Base-by-base conservation (phyloP, 2,113 vertebrate genomes). In the Dicaeum eximium region DNA sequence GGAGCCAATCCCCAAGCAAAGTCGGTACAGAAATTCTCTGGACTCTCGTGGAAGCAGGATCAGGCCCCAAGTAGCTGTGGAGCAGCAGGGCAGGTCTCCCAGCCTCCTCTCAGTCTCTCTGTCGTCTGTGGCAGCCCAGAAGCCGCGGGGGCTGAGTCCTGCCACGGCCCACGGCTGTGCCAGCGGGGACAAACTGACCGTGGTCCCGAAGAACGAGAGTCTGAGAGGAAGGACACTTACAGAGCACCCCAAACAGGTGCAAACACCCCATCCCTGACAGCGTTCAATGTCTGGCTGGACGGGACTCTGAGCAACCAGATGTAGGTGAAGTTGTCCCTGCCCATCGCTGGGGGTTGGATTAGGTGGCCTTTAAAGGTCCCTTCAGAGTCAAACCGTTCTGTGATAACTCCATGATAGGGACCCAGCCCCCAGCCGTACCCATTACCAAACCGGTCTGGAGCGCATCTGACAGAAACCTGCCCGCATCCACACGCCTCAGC, bases 401-500 rank as follows among this genome's bases (percentile, higher is more conserved):
- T 9, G 21, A 25, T 27, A 50, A 75, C 45, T 74, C 60, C 24
- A 6, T 14, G 51, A 38, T 8, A n/a, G 89, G 91, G 48, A 50
- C 25, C 16, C 47, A 81, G 71, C 13, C 45, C 86, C 56, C 56
- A 74, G 91, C 88, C 77, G 64, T 57, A 40, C 50, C 21, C 60
- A 66, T 78, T 38, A 60, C 73, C 88, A 83, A 86, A 88, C 93
- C 45, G 33, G 45, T 92, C 90, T 69, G 94, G 87, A 91, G 89
- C 22, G 35, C 50, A 73, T 85, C 91, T 92, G 85, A 86, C 44
- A 45, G 86, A 94, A 96, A 93, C 82, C 54, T 57, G 95, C 88
- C 91, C 75, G 81, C 87, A 61, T 92, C 86, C 94, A 88, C 88
- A 51, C 37, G 94, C 83, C 95, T 94, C 65, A 94, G 72, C 81